A percentile compares a stretch with the other conserved stretches of the same genome.
Evolutionary conservation across 2,797 vertebrate genomes (phyloP).

Genomic region (Gymnocypris eckloni): DNA sequence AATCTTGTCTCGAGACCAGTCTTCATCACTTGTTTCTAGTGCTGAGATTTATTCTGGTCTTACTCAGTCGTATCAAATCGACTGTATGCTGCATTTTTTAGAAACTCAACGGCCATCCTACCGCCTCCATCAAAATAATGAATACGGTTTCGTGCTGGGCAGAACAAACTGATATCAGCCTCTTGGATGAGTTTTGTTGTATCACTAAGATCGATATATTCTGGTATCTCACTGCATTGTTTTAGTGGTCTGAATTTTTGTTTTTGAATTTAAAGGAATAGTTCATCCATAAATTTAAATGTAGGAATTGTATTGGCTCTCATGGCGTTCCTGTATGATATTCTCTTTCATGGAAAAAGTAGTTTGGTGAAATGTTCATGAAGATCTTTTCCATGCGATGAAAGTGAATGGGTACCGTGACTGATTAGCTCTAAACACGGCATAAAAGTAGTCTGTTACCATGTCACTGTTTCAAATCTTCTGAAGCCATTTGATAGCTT

Average conservation of each 20-base stretch:
- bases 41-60: constrained; percentile 53
- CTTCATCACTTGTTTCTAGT: constrained; percentile 48
- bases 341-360: neutral
- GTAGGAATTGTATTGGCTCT: neutral
- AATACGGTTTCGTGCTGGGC: neutral
- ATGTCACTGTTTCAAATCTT: neutral
- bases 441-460: neutral
- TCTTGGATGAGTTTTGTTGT: neutral
- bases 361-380: neutral
- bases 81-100: constrained; percentile 62
- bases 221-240: constrained; percentile 21
- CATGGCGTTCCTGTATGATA: neutral
- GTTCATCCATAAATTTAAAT: neutral
- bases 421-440: neutral
- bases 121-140: constrained; percentile 1
- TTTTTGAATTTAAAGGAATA: neutral
- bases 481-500: neutral
- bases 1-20: constrained; percentile 56
- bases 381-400: neutral
- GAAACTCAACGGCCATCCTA: constrained; percentile 13
- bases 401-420: neutral
- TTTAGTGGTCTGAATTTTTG: neutral
- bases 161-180: neutral
- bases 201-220: neutral
- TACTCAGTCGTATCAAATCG: constrained; percentile 66